Base-by-base conservation (phyloP, 2,888 invertebrate genomes). In the Xylota segnis region DNA sequence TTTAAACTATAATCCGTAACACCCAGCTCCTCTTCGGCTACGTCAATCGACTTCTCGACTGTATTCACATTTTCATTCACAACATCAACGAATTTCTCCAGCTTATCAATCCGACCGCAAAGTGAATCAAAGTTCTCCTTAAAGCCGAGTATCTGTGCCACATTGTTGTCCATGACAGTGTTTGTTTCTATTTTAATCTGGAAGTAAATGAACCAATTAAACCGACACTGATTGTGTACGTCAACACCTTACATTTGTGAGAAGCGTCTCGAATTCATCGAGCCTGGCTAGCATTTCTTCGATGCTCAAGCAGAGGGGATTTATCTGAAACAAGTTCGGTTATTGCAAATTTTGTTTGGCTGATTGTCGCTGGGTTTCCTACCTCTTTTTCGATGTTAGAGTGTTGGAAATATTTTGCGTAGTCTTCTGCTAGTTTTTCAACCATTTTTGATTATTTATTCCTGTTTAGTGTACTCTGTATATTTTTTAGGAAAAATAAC, bases 261-360 rank as follows among this genome's bases (percentile, higher is more conserved):
- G 90, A 56, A 95, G 93, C 87, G 94, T 94, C 87, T 94, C 94
- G 86, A 95, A 93, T 90, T 95, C 95, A 90, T 95, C 95, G 27
- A 95, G 91, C 81, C 95, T 93, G 0, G 94, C 94, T 63, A 95
- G 90, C 94, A 95, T 95, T 89, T 95, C 95, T 88, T 95, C 95
- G 52, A 95, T 94, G 76, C 94, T 94, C 89, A 94, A 93, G 90
- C 94, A 94, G 23, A 95, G 93, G 2, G 94, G 94, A 90, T 93
- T 93, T 6, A 92, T 90, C 90, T 91, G 77, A 12, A 4, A 14
- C 23, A 65, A 10, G 7, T 0, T 43, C 10, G 50, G 5, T 43
- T 43, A 50, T 34, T 43, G 4, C 29, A 29, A 40, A 43, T 10
- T 9, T 5, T 12, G 6, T 10, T 4, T 27, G 9, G 27, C n/a